A percentile compares a stretch with the other conserved stretches of the same genome.
These are phyloP conservation scores for Autographa gamma DNA, from an alignment of 2,888 invertebrate genomes.

Conservation along the genomic window DNA sequence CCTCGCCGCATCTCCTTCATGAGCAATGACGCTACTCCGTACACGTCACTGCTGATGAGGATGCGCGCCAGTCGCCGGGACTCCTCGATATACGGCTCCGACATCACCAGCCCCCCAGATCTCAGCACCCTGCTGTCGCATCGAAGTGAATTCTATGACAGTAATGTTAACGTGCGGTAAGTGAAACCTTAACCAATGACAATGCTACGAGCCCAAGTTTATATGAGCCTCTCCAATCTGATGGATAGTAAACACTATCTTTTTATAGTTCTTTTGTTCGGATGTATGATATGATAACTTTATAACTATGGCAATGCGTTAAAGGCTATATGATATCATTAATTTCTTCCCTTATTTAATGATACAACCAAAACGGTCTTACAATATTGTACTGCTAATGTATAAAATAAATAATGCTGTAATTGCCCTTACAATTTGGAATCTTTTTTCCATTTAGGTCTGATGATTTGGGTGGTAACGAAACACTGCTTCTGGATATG, in stretches of 20 bases:
- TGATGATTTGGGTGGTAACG: conserved; percentile 69
- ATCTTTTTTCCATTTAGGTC: conserved; percentile 24
- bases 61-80: conserved; percentile 59
- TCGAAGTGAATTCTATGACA: conserved; percentile 63
- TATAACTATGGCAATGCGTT: background rate
- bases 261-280: too few species aligned
- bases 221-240: too few species aligned
- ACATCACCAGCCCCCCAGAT: conserved; percentile 26
- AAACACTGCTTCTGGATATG: conserved; percentile 78
- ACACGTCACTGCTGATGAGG: conserved; percentile 67
- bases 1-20: conserved; percentile 79
- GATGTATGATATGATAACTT: too few species aligned
- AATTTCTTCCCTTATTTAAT: too few species aligned
- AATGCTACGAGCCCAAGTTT: too few species aligned
- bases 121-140: conserved; percentile 60
- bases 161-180: conserved; percentile 59
- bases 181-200: conserved; percentile 16
- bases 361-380: too few species aligned
- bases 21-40: conserved; percentile 71
- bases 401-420: background rate
- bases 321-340: background rate
- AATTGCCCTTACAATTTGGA: background rate
- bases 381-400: too few species aligned
- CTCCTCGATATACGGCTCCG: conserved; percentile 43
- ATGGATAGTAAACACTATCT: too few species aligned